Evolutionary conservation across 2,797 vertebrate genomes (phyloP), one percentile per base, ranked within the genome.

Genomic region (Labroides dimidiatus): DNA sequence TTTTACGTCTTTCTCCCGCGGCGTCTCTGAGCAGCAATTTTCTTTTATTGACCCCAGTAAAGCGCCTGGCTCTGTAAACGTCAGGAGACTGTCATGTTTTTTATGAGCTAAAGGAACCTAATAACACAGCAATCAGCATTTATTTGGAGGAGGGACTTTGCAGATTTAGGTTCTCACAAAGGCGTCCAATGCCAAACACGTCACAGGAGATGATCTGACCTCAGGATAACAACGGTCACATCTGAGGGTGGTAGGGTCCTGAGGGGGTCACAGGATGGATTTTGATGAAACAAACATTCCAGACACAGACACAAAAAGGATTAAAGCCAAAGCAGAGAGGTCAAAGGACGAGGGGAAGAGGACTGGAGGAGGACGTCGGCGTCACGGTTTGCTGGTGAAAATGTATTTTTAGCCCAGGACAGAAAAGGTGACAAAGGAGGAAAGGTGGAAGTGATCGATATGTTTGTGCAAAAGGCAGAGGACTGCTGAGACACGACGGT

Each of bases 381-480:
- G 53, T 75, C 71, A 41, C 1, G 67, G 72, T 75, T 72, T 59
- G 82, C 69, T 81, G 78, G 78, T 84, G 78, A 87, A 89, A 75
- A 84, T 84, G 70, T 92, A 90, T 92, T 93, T 91, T 88, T 89
- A 91, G 89, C 80, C 36, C 64, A 51, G 77, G 77, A 88, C 85
- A 81, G 75, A 84, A 85, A 88, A 86, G 88, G 86, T 78, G 84
- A 87, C 82, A 81, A 81, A 76, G 75, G 82, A 74, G 75, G 72
- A 72, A 83, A 84, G 82, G 90, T 57, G 80, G 86, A 77, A 63
- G 80, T 86, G 90, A 93, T 93, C 84, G 84, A 93, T 93, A 90
- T 93, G 90, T 93, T 93, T 92, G 92, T 86, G 85, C 77, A 84
- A 87, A 90, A 88, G 88, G 81, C 87, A 88, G 67, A 86, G 70